Conservation (phyloP, 2,113 vertebrate species). For the Phalacrocorax pelagicus region DNA sequence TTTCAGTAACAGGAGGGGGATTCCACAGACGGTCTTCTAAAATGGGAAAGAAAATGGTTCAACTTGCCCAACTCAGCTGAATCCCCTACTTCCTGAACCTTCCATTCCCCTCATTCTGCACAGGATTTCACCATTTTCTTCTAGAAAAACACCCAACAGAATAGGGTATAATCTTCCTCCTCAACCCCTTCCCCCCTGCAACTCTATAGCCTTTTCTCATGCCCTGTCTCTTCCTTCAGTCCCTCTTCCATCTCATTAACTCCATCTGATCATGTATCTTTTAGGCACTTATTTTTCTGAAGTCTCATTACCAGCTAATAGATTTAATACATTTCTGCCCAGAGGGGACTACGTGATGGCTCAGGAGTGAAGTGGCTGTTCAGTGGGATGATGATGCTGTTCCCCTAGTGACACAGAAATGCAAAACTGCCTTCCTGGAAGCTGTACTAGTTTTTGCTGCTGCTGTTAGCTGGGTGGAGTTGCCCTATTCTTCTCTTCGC, state of each 20-base stretch:
- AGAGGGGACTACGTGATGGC: background rate
- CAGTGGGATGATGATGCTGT: background rate
- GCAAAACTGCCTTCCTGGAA: background rate
- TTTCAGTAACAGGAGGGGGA: background rate
- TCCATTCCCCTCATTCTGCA: background rate
- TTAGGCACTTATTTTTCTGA: background rate
- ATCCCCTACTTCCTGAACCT: background rate
- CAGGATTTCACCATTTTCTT: background rate
- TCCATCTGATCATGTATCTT: background rate
- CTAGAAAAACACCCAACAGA: background rate
- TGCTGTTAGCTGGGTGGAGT: background rate
- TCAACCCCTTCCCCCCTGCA: background rate
- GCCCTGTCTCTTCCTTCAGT: background rate
- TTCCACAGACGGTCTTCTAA: background rate
- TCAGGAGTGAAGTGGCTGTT: background rate
- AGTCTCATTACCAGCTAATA: background rate
- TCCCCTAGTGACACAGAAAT: background rate
- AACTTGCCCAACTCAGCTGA: background rate
- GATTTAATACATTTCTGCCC: background rate
- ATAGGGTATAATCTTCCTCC: background rate
- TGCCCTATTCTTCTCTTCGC: background rate
- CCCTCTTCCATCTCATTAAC: background rate
- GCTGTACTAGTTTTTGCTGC: background rate
- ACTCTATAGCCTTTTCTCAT: background rate
- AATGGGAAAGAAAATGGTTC: background rate